These are phyloP conservation scores for Chlorocebus sabaeus DNA, from an alignment of 2,113 vertebrate species.

Conservation along the genomic window DNA sequence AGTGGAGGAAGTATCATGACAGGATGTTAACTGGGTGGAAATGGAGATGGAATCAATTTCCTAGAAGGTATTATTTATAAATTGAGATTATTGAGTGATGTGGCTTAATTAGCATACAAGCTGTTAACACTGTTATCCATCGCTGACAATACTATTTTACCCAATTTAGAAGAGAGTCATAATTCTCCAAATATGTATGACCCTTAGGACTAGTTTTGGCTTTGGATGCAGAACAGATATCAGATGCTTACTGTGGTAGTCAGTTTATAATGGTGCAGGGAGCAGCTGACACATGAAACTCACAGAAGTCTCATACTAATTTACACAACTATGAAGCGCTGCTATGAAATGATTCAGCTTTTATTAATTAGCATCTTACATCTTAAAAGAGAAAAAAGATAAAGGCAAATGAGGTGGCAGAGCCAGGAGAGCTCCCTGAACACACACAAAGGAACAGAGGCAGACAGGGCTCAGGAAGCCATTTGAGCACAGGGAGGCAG, in stretches of 20 bases:
- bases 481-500: conserved; percentile 78
- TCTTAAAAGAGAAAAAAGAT: not conserved
- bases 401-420: not conserved
- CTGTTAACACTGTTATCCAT: not conserved
- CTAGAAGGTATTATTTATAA: not conserved
- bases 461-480: not conserved
- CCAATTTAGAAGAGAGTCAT: not conserved
- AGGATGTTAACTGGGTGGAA: not conserved
- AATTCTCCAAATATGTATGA: not conserved
- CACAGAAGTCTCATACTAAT: not conserved
- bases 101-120: not conserved
- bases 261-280: not conserved
- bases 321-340: too few relatives aligned
- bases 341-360: too few relatives aligned
- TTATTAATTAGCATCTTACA: too few relatives aligned
- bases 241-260: not conserved
- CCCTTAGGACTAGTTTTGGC: not conserved
- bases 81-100: not conserved
- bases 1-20: not conserved
- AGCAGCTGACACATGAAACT: not conserved
- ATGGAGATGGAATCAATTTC: not conserved
- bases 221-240: not conserved
- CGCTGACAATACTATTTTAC: not conserved
- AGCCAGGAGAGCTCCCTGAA: not conserved
- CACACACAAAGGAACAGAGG: not conserved